phyloP scores from a whole-genome alignment of 2,113 vertebrate genomes.

The Plectropomus leopardus region DNA sequence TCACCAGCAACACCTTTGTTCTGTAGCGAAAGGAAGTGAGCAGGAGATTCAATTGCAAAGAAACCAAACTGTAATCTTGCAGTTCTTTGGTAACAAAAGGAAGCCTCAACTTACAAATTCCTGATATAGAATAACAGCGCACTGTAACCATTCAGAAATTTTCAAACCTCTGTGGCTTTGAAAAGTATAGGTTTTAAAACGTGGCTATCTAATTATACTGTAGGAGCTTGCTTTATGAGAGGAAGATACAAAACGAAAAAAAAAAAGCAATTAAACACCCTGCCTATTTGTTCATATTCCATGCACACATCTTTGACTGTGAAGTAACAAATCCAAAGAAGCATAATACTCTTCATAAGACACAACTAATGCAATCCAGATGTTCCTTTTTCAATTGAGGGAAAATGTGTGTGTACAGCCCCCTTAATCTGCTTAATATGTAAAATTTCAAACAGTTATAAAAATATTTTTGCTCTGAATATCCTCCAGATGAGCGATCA shows the following conservation, averaged over 20 bases:
- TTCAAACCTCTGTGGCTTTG: slow-evolving; percentile 57
- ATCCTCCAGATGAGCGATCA: slow-evolving; percentile 74
- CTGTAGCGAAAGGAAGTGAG: not conserved
- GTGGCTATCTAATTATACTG: slow-evolving; percentile 62
- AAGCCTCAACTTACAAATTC: slow-evolving; percentile 36
- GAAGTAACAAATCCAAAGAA: slow-evolving; percentile 74
- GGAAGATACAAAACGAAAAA: slow-evolving; percentile 11
- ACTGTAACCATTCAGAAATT: slow-evolving; percentile 62
- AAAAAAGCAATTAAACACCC: slow-evolving; percentile 19
- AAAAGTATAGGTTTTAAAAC: slow-evolving; percentile 67
- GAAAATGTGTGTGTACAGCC: slow-evolving; percentile 62
- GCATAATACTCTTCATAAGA: slow-evolving; percentile 65
- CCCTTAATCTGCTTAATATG: slow-evolving; percentile 81
- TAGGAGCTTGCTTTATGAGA: slow-evolving; percentile 26
- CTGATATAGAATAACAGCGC: slow-evolving; percentile 40
- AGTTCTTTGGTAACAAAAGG: slow-evolving; percentile 39
- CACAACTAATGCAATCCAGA: slow-evolving; percentile 77
- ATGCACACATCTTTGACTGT: slow-evolving; percentile 30
- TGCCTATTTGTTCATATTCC: slow-evolving; percentile 36
- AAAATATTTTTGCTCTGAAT: slow-evolving; percentile 83
- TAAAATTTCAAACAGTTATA: slow-evolving; percentile 82
- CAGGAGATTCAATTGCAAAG: not conserved
- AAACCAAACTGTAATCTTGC: slow-evolving; percentile 35
- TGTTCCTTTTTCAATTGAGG: slow-evolving; percentile 56
- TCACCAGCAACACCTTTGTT: slow-evolving; percentile 1